phyloP scores from a whole-genome alignment of 2,888 invertebrate species.

The Pterobdella sp. region DNA sequence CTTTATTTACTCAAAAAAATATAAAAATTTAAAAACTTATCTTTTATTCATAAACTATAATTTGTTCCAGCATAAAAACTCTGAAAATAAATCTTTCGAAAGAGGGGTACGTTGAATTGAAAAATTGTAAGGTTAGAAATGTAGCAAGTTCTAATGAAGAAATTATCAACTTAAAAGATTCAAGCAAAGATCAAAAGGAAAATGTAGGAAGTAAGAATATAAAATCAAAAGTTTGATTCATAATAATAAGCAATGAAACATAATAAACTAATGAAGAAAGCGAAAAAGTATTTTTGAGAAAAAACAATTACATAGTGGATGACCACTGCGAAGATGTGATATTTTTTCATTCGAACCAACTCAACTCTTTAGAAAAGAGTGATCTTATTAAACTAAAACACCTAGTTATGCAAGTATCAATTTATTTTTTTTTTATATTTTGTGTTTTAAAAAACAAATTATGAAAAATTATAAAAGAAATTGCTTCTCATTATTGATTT shows the following conservation, averaged over 20 bases:
- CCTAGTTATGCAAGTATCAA: slow-evolving; percentile 48
- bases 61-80: not conserved
- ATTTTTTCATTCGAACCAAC: slow-evolving; percentile 43
- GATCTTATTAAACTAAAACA: slow-evolving; percentile 41
- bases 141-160: not conserved
- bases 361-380: slow-evolving; percentile 41
- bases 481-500: too few species aligned
- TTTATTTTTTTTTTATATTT: too few species aligned
- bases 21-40: not conserved
- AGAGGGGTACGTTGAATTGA: not conserved
- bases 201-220: not conserved
- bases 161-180: too few species aligned
- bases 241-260: not conserved
- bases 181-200: too few species aligned
- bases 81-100: not conserved
- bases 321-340: slow-evolving; percentile 45
- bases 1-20: not conserved
- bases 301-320: slow-evolving; percentile 42
- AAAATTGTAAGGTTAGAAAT: not conserved
- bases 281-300: slow-evolving; percentile 31
- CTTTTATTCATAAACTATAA: not conserved
- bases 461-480: too few species aligned
- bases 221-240: not conserved
- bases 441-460: too few species aligned
- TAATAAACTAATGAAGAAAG: not conserved